These are phyloP conservation scores for Pseudotriccus pelzelni DNA, from an alignment of 2,797 vertebrate genomes.

Conservation along the genomic window DNA sequence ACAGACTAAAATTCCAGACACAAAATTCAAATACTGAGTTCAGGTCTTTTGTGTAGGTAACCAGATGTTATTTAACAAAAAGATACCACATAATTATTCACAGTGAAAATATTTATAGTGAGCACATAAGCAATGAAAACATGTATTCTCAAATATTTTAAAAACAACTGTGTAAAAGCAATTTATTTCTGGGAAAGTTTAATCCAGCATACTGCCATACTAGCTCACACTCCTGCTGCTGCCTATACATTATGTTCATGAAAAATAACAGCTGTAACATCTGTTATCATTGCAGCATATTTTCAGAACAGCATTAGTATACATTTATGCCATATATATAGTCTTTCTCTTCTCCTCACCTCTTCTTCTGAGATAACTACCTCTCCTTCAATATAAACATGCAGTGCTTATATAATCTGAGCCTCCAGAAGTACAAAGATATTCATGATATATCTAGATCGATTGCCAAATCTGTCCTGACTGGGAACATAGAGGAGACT, in stretches of 20 bases:
- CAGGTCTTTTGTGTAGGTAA: slow-evolving; percentile 14
- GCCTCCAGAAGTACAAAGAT: neutral
- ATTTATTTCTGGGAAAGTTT: neutral
- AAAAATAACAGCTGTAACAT: slow-evolving; percentile 48
- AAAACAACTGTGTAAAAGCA: neutral
- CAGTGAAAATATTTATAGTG: slow-evolving; percentile 35
- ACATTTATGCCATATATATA: neutral
- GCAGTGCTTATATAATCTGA: neutral
- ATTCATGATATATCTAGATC: neutral
- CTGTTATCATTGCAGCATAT: neutral
- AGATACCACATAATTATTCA: neutral
- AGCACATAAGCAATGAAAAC: neutral
- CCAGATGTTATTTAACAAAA: slow-evolving; percentile 35
- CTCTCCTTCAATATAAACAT: neutral
- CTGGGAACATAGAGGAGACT: neutral
- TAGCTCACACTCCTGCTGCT: slow-evolving; percentile 27
- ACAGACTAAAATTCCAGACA: neutral
- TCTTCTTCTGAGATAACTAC: neutral
- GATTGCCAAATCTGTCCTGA: neutral
- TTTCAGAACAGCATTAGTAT: neutral
- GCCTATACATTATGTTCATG: neutral
- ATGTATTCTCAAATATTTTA: neutral
- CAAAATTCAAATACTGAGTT: neutral
- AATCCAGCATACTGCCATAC: neutral
- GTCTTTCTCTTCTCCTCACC: neutral